phyloP scores from a whole-genome alignment of 2,797 vertebrate species.

The Brotula barbata region DNA sequence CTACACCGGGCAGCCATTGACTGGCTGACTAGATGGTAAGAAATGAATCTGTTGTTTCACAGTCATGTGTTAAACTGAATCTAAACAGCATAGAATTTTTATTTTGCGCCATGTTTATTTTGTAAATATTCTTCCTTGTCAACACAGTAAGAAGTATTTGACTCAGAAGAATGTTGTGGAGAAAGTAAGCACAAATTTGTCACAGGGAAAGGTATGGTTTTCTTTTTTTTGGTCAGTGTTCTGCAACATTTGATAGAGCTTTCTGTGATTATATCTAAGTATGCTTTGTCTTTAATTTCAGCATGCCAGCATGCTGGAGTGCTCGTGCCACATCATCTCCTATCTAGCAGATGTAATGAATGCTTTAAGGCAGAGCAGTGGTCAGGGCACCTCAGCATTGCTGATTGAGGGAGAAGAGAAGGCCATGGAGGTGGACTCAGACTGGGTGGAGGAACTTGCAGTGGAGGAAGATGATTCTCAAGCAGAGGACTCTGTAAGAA shows the following conservation, averaged over 20 bases:
- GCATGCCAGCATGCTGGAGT: conserved; percentile 95
- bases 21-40: conserved; percentile 97
- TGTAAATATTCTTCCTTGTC: not conserved
- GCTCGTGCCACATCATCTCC: conserved; percentile 95
- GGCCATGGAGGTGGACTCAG: conserved; percentile 96
- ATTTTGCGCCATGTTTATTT: not conserved
- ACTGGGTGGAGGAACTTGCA: conserved; percentile 97
- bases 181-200: conserved; percentile 93
- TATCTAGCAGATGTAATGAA: conserved; percentile 99
- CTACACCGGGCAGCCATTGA: conserved; percentile 94
- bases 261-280: not conserved
- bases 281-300: conserved; percentile 47
- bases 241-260: not conserved
- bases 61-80: not conserved
- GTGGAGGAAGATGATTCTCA: conserved; percentile 98
- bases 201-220: conserved; percentile 92
- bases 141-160: conserved; percentile 94
- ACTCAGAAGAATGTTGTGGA: conserved; percentile 98
- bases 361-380: conserved; percentile 88
- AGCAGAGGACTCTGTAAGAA: conserved; percentile 95
- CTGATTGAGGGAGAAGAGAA: conserved; percentile 95
- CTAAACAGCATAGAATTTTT: not conserved
- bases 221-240: not conserved
- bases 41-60: not conserved
- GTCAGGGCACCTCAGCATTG: conserved; percentile 88